phyloP scores from a whole-genome alignment of 2,113 vertebrate genomes.

The Microtus ochrogaster region DNA sequence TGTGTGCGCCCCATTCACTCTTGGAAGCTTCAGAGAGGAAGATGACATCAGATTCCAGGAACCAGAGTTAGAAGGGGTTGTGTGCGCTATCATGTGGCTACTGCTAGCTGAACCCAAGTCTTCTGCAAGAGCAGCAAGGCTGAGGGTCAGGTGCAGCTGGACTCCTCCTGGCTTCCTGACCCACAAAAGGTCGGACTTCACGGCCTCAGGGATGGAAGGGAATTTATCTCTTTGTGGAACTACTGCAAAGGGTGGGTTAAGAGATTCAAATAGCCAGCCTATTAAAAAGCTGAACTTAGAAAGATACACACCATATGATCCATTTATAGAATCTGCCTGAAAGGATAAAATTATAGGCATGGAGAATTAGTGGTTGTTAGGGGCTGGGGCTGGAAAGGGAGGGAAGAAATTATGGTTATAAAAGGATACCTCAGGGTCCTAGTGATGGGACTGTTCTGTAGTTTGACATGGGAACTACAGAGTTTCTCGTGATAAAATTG shows the following conservation, averaged over 20 bases:
- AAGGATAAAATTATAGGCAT: constrained; percentile 20
- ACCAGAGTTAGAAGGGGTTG: background rate
- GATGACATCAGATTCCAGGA: background rate
- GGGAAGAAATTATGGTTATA: background rate
- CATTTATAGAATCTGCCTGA: background rate
- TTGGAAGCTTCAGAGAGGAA: background rate
- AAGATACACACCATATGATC: background rate
- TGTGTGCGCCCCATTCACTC: background rate
- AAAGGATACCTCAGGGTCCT: background rate
- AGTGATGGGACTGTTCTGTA: background rate
- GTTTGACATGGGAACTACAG: background rate
- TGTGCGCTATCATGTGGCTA: background rate
- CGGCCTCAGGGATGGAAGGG: background rate
- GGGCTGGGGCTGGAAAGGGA: too few relatives aligned
- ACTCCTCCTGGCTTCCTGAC: background rate
- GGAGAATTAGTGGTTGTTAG: background rate
- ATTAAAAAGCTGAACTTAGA: constrained; percentile 31
- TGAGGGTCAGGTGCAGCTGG: fast-evolving
- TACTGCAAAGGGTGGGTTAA: too few relatives aligned
- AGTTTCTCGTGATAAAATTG: background rate
- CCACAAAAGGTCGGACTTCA: background rate
- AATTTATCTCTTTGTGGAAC: background rate
- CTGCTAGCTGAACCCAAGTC: background rate
- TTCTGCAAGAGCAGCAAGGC: background rate
- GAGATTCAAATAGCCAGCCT: background rate